Percentiles rank a stretch among this genome's conserved stretches.
Conservation (phyloP, 2,113 vertebrate genomes). For the Numida meleagris region DNA sequence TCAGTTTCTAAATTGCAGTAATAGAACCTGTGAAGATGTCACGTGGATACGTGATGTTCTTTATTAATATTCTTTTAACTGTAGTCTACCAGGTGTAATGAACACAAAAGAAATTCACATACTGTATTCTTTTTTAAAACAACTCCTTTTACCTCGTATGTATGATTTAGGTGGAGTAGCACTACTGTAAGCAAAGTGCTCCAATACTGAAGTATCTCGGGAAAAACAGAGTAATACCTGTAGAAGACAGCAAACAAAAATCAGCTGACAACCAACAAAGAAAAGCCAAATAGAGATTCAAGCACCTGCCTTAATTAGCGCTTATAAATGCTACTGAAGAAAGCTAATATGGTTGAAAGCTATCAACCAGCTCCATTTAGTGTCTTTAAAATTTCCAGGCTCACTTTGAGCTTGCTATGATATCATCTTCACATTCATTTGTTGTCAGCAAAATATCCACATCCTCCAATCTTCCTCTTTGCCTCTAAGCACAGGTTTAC, state of each 20-base stretch:
- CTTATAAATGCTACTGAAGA: neutral
- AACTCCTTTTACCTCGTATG: constrained; percentile 84
- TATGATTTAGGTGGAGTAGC: constrained; percentile 94
- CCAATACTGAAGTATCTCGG: constrained; percentile 90
- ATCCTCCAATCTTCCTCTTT: neutral
- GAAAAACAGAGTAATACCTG: constrained; percentile 97
- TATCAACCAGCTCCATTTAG: neutral
- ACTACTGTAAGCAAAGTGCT: constrained; percentile 93
- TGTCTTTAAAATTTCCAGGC: neutral
- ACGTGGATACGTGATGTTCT: neutral
- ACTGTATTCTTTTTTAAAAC: neutral
- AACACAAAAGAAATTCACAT: neutral
- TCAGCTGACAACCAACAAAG: neutral
- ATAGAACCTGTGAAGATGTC: neutral
- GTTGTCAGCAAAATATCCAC: neutral
- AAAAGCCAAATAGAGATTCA: neutral
- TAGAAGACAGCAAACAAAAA: constrained; percentile 6
- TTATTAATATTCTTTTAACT: neutral
- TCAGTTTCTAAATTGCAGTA: neutral
- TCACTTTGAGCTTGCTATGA: neutral
- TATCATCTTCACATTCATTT: neutral
- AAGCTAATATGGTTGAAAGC: neutral
- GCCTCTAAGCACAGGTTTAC: neutral
- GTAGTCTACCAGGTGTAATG: neutral
- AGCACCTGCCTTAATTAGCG: neutral